Base-by-base conservation (phyloP, 2,113 vertebrate genomes). In the Callipepla californica region DNA sequence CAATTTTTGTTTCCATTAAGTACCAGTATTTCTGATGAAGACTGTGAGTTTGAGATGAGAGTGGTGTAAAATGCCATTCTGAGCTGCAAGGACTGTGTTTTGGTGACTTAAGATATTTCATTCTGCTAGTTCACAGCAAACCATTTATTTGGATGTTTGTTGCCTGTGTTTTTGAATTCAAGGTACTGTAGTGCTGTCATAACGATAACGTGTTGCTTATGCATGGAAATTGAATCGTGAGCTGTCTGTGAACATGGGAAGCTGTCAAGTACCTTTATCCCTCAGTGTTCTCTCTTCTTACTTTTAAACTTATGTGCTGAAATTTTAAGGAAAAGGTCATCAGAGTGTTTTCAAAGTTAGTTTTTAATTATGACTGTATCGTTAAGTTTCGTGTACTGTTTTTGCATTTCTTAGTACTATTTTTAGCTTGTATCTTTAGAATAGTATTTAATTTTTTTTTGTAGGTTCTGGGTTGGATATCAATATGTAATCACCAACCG, bases 401-500 rank as follows among this genome's bases (percentile, higher is more conserved):
- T 81, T 42, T 58, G 15, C 40, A 40, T 68, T 51, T 77, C 16
- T 85, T 76, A 6, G 12, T 34, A 0, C 67, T 44, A 28, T 92
- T 93, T 91, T 75, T 82, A 21, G 11, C 36, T 40, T 68, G n/a
- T 62, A 5, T 50, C 28, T 85, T 80, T 57, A 68, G 28, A 89
- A 38, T 38, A 2, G 61, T 30, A 86, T 28, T n/a, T 23, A 19
- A 20, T 50, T 55, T 58, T 55, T 65, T 62, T 63, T 50, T 62
- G 5, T 87, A 99, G 99, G 96, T 98, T 99, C 96, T 99, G 99
- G 99, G 99, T 99, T 57, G 99, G 99, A 23, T 99, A 99, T 97
- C 99, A 99, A 87, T 99, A 99, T 89, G 98, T 99, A 80, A 98
- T 99, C 96, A 99, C 99, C 55, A 98, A 98, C 96, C 98, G 98